Conservation (phyloP, 2,113 vertebrate genomes). For the Halichoerus grypus region DNA sequence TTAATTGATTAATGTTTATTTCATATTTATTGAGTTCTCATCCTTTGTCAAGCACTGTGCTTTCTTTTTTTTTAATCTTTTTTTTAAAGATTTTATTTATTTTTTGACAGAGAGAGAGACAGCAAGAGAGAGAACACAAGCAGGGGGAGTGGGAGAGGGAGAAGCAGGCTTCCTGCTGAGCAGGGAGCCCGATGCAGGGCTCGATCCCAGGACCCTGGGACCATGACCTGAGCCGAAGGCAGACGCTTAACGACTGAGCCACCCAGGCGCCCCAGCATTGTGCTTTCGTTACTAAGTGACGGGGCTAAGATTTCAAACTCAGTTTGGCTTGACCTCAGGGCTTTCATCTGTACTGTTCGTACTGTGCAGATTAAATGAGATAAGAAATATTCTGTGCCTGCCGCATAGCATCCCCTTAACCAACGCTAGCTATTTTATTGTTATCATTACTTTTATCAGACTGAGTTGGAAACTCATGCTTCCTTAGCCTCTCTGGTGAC, state of each 20-base stretch:
- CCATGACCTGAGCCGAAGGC: too few relatives aligned
- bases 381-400: not conserved
- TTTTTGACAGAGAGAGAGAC: too few relatives aligned
- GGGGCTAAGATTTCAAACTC: not conserved
- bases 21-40: constrained; percentile 19
- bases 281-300: not conserved
- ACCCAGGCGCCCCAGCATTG: too few relatives aligned
- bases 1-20: not conserved
- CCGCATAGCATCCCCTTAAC: not conserved
- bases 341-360: not conserved
- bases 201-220: too few relatives aligned
- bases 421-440: not conserved
- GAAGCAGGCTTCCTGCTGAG: too few relatives aligned
- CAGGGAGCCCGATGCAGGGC: too few relatives aligned
- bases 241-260: too few relatives aligned
- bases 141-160: too few relatives aligned
- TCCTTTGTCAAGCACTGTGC: not conserved
- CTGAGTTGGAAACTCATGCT: not conserved
- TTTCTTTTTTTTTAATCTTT: not conserved
- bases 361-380: not conserved
- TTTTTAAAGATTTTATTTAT: too few relatives aligned
- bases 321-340: not conserved
- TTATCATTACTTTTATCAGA: not conserved
- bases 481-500: not conserved
- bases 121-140: too few relatives aligned